These are phyloP conservation scores for Ailuropoda melanoleuca DNA, from an alignment of 2,113 vertebrate genomes.

Conservation along the genomic window DNA sequence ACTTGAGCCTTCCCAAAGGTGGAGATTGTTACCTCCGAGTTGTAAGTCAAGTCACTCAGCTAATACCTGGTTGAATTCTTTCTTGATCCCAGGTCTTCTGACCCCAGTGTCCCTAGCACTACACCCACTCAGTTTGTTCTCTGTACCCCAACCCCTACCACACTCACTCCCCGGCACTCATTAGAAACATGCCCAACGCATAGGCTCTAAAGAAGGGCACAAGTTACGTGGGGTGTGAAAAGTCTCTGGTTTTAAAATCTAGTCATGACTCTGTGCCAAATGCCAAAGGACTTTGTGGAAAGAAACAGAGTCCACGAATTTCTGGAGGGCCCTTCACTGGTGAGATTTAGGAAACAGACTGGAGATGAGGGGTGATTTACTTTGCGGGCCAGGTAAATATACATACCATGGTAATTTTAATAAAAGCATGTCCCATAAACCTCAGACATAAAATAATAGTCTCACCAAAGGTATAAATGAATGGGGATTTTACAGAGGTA, in stretches of 20 bases:
- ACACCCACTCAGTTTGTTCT: background rate
- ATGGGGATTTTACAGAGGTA: background rate
- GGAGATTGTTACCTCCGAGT: background rate
- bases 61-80: slow-evolving; percentile 1
- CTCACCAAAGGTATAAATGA: background rate
- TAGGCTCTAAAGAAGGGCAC: background rate
- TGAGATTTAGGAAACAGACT: slow-evolving; percentile 12
- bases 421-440: background rate
- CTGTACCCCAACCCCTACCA: background rate
- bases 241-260: slow-evolving; percentile 10
- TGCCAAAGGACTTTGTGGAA: slow-evolving; percentile 13
- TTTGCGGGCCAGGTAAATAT: background rate
- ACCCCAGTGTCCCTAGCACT: background rate
- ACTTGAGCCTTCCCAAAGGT: background rate
- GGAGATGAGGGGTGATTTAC: background rate
- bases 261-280: background rate
- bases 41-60: background rate
- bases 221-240: background rate
- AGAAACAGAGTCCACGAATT: background rate
- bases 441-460: slow-evolving; percentile 32
- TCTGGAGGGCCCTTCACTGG: background rate
- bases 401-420: background rate
- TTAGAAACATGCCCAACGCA: background rate
- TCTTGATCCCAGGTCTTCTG: background rate
- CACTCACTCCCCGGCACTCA: background rate